Base-by-base conservation (phyloP, 2,113 vertebrate genomes). In the Ciconia maguari region DNA sequence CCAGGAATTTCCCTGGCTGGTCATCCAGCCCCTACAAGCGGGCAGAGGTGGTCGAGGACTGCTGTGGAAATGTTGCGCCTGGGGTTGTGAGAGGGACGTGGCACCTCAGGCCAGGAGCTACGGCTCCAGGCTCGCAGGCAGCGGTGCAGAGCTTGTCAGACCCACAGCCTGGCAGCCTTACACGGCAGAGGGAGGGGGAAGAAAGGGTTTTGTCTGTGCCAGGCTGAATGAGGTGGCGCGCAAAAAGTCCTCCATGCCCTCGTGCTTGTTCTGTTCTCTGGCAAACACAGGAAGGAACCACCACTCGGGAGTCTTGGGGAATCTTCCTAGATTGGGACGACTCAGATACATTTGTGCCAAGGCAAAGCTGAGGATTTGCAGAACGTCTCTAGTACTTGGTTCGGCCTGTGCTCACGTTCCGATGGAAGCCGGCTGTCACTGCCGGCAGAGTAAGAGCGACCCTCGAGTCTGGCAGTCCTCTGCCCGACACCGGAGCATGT, bases 371-470 rank as follows among this genome's bases (percentile, higher is more conserved):
- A 66, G 58, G 19, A 30, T 26, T 17, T 54, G 44, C 44, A 52
- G 44, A 8, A 6, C 1, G 2, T 29, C 57, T 65, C 15, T 9
- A 8, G 44, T 11, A 7, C 34, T 44, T 0, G 0, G 13, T 17
- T 51, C 1, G 3, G 42, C 36, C 25, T 2, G 0, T n/a, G 32
- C 32, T 62, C 5, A 2, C 5, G 1, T 11, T 13, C 55, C 2
- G 2, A 22, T 25, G 62, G 79, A 14, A 52, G 49, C 18, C 3
- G 4, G 26, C 29, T 26, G 55, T 19, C 20, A 2, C 4, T 38
- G 57, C 78, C 8, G 0, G 34, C 64, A 18, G 52, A 25, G 36
- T 2, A 6, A 29, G 34, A 49, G 36, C 1, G 2, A 5, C 24
- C 22, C 25, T 4, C 0, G 19, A 30, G 22, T 3, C 36, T 1